Conservation (phyloP, 2,888 invertebrate species). For the Lacanobia wlatinum region DNA sequence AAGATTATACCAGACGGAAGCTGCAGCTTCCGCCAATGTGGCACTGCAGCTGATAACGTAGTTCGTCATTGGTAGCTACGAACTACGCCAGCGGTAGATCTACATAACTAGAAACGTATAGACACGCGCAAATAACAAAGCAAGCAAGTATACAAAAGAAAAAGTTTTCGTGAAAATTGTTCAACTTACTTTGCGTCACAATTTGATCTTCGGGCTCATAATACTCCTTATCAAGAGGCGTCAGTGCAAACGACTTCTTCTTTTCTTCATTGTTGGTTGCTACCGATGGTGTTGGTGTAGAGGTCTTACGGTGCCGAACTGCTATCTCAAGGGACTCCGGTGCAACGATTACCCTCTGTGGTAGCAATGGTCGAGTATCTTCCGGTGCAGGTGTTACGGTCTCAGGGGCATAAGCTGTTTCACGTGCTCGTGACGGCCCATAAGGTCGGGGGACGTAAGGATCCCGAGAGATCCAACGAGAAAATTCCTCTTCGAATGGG, state of each 20-base stretch:
- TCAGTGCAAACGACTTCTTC: constrained; percentile 74
- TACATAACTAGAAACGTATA: not conserved
- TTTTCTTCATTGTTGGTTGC: constrained; percentile 27
- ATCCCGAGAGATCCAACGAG: constrained; percentile 66
- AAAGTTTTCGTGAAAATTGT: not conserved
- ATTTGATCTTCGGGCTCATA: constrained; percentile 66
- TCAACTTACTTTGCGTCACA: constrained; percentile 66
- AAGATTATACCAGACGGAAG: constrained; percentile 12
- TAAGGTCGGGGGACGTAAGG: constrained; percentile 60
- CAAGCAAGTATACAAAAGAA: not conserved
- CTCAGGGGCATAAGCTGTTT: constrained; percentile 24
- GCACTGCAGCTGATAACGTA: constrained; percentile 13
- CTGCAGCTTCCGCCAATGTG: constrained; percentile 14
- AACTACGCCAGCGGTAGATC: not conserved
- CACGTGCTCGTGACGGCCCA: not conserved
- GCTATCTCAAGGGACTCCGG: not conserved
- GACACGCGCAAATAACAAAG: constrained; percentile 3
- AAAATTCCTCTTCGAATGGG: constrained; percentile 66
- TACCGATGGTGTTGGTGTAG: not conserved
- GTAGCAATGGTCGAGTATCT: constrained; percentile 11
- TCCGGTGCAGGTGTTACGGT: constrained; percentile 11
- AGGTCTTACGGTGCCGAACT: not conserved
- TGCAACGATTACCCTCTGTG: constrained; percentile 11
- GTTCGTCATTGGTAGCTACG: not conserved
- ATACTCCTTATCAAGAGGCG: constrained; percentile 77